These are phyloP conservation scores for Thamnaconus septentrionalis DNA, from an alignment of 2,113 vertebrate species.

Conservation along the genomic window DNA sequence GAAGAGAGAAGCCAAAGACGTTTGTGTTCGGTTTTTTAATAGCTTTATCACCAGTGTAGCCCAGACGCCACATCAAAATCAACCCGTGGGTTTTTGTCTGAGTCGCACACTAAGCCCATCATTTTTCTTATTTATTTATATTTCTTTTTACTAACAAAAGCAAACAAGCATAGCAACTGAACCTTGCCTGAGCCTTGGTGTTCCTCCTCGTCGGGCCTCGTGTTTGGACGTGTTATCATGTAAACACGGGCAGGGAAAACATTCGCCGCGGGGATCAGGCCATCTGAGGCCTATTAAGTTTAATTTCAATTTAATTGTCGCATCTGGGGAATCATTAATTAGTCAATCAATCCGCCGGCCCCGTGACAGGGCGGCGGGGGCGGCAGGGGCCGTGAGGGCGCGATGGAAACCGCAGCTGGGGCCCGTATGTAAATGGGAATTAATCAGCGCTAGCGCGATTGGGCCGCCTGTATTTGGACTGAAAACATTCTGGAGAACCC, in stretches of 20 bases:
- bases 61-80: no score
- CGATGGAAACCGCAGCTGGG: constrained; percentile 77
- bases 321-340: constrained; percentile 82
- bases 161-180: background rate
- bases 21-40: no score
- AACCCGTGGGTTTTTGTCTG: no score
- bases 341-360: constrained; percentile 78
- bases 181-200: background rate
- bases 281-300: constrained; percentile 69
- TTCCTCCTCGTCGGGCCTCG: constrained; percentile 2
- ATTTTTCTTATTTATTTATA: no score
- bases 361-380: constrained; percentile 72
- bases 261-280: constrained; percentile 17
- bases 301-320: constrained; percentile 78
- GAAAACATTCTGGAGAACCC: constrained; percentile 85
- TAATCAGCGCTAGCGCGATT: constrained; percentile 87
- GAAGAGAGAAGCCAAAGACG: no score
- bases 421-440: constrained; percentile 90
- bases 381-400: constrained; percentile 59
- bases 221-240: constrained; percentile 53
- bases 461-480: constrained; percentile 83
- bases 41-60: no score
- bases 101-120: no score
- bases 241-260: constrained; percentile 59
- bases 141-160: no score